Base-by-base conservation (phyloP, 2,113 vertebrate species). In the Vulpes ferrilata region DNA sequence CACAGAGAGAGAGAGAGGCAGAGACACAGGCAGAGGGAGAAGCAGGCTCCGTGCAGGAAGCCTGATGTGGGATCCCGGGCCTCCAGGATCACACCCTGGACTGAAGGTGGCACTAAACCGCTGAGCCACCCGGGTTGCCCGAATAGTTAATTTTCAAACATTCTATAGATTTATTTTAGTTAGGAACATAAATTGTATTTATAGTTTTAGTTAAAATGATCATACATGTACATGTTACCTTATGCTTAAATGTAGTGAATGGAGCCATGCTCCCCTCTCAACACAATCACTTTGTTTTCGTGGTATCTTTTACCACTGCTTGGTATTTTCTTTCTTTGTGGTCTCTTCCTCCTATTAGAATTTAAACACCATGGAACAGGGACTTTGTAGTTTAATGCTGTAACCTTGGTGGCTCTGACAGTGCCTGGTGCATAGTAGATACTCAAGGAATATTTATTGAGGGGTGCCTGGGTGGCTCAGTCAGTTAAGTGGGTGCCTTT, bases 241-340 rank as follows among this genome's bases (percentile, higher is more conserved):
- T 94, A 86, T 38, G 57, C 96, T 95, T 91, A 80, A 84, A 80
- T 71, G 65, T 92, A 73, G 51, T 94, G 89, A 90, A 51, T 80
- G 32, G 64, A 95, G 43, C 25, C 17, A 35, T 69, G 30, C 35
- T 51, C 13, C 27, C 38, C 2, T 93, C 64, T 79, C 55, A 87
- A 25, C 43, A 73, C 60, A 93, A 1, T 65, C 65, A 88, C 17
- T 15, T 74, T 92, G 35, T 86, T 96, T 94, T 55, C 13, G 8
- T 80, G 55, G 74, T 92, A 90, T 38, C 20, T 71, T 84, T 96
- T 96, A 73, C 60, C 53, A 87, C 11, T 96, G 43, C 73, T 91
- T 79, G 79, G 20, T 88, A 79, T 94, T 95, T 93, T 96, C 35
- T n/a, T 94, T 97, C 27, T 95, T 95, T 95, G 67, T 83, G 23